A percentile compares a stretch with the other conserved stretches of the same genome.
phyloP scores from a whole-genome alignment of 2,797 vertebrate species.

The Neosilurus hyrtlii region DNA sequence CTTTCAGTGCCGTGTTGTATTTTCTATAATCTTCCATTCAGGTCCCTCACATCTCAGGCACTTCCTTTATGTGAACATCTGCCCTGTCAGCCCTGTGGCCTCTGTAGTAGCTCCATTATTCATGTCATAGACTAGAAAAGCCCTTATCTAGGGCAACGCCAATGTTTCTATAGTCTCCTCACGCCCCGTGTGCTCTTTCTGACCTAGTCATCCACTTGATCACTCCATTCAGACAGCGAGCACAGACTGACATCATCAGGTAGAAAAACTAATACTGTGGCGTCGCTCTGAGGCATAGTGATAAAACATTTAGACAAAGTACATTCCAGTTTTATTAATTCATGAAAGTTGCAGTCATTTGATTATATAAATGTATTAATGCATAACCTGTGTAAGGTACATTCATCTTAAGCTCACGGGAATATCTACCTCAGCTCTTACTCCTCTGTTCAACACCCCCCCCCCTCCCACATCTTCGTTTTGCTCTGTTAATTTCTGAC shows the following conservation, averaged over 20 bases:
- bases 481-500: conserved; percentile 10
- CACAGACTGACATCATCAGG: conserved; percentile 38
- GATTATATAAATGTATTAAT: conserved; percentile 36
- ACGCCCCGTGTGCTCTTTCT: conserved; percentile 30
- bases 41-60: conserved; percentile 3
- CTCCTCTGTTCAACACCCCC: conserved; percentile 36
- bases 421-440: conserved; percentile 18
- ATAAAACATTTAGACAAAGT: conserved; percentile 57
- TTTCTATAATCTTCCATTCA: conserved; percentile 34
- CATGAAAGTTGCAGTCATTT: conserved; percentile 60
- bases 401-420: conserved; percentile 24
- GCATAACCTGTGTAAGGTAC: conserved; percentile 31
- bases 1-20: conserved; percentile 12
- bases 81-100: conserved; percentile 62
- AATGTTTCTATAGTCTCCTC: conserved; percentile 57
- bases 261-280: conserved; percentile 29
- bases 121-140: conserved; percentile 63
- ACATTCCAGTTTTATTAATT: conserved; percentile 72
- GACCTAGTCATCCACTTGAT: conserved; percentile 61
- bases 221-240: conserved; percentile 25
- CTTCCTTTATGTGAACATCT: conserved; percentile 61
- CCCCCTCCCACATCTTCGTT: conserved; percentile 29
- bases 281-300: conserved; percentile 54
- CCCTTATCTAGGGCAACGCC: conserved; percentile 69
- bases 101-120: conserved; percentile 71